Evolutionary conservation across 2,113 vertebrate genomes (phyloP).

Genomic region (Nibea coibor): DNA sequence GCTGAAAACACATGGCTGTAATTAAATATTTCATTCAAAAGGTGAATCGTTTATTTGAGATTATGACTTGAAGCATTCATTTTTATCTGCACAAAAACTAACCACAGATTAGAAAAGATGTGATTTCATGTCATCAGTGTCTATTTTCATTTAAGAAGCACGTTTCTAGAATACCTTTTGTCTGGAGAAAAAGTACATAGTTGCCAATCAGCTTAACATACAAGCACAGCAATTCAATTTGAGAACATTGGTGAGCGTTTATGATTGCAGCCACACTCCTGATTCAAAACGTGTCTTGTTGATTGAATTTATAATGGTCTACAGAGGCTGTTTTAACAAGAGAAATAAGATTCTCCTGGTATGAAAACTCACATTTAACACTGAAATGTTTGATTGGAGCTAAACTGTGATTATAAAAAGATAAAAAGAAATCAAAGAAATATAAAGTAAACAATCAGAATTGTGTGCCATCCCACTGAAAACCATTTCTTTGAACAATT

Average conservation of each 20-base stretch:
- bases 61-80: not conserved
- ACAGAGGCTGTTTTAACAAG: no score
- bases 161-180: not conserved
- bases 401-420: not conserved
- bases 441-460: not conserved
- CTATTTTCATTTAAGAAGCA: conserved; percentile 7
- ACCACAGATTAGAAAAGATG: not conserved
- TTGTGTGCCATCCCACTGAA: not conserved
- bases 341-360: not conserved
- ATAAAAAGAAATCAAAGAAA: not conserved
- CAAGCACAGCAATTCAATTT: not conserved
- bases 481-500: not conserved
- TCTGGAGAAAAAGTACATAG: no score
- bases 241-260: not conserved
- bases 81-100: not conserved
- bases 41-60: not conserved
- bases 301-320: not conserved
- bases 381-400: not conserved
- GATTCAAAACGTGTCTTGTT: not conserved
- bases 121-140: not conserved
- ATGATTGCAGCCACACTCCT: not conserved
- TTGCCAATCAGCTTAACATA: not conserved
- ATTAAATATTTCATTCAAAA: conserved; percentile 13
- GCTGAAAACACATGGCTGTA: not conserved
- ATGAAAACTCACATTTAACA: not conserved